Conservation (phyloP, 1,140 invertebrate species). For the Lepidurus packardi region DNA sequence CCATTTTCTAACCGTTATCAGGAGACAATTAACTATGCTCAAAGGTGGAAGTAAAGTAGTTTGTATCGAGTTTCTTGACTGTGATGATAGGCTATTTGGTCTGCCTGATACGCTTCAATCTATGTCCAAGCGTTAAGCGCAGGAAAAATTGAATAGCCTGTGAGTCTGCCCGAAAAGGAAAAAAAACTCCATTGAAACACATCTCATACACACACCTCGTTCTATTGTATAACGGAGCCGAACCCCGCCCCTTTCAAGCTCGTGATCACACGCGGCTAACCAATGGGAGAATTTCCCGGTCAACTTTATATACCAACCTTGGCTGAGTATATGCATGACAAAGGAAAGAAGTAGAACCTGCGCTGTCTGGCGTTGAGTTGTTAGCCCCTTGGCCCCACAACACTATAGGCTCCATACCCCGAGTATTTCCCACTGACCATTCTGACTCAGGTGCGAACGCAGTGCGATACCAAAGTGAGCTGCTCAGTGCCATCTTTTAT, state of each 20-base stretch:
- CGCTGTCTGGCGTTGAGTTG: background rate
- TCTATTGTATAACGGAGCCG: conserved; percentile 3
- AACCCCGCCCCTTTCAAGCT: background rate
- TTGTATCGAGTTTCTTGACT: conserved; percentile 4
- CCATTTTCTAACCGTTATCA: background rate
- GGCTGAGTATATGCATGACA: conserved; percentile 1
- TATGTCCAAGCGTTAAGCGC: conserved; percentile 1
- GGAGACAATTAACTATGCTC: background rate
- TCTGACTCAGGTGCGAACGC: conserved; percentile 20
- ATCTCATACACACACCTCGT: conserved; percentile 13
- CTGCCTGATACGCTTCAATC: conserved; percentile 17
- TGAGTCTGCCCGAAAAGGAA: background rate
- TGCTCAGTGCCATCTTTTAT: background rate
- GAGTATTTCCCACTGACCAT: conserved; percentile 8
- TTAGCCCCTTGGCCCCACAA: background rate
- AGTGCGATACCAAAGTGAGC: background rate
- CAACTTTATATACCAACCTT: background rate
- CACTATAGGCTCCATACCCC: background rate
- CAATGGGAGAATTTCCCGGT: background rate
- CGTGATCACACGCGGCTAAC: conserved; percentile 17
- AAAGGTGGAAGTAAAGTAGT: background rate
- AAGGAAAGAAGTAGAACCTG: conserved; percentile 12
- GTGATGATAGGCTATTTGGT: conserved; percentile 15
- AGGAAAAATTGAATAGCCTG: conserved; percentile 19
- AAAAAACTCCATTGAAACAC: conserved; percentile 14